These are phyloP conservation scores for Prietella phreatophila DNA, from an alignment of 2,113 vertebrate genomes.

Conservation along the genomic window DNA sequence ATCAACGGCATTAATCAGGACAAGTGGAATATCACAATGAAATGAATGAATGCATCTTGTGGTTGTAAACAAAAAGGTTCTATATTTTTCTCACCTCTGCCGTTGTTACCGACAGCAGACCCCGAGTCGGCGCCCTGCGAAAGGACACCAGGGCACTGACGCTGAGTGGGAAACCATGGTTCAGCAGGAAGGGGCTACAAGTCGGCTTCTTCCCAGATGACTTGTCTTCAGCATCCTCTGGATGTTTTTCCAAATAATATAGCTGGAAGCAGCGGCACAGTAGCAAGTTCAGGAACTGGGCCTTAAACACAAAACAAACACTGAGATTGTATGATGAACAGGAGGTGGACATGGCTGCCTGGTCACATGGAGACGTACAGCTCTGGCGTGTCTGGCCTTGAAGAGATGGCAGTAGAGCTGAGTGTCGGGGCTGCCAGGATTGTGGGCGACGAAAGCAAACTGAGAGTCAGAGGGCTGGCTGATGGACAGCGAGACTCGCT, in stretches of 20 bases:
- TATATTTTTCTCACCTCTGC: constrained; percentile 59
- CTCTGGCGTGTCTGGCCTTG: constrained; percentile 77
- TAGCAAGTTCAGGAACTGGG: constrained; percentile 85
- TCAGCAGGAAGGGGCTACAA: constrained; percentile 72
- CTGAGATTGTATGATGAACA: background rate
- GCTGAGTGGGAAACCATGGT: constrained; percentile 85
- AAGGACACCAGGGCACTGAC: constrained; percentile 92
- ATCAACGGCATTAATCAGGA: no score
- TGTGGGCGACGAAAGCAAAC: constrained; percentile 91
- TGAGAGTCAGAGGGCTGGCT: constrained; percentile 74
- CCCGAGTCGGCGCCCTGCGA: constrained; percentile 76
- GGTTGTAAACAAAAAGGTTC: background rate
- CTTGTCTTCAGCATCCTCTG: constrained; percentile 72
- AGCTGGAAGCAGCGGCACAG: constrained; percentile 95
- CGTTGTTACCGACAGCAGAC: constrained; percentile 64
- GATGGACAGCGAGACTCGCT: constrained; percentile 83
- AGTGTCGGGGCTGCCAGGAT: constrained; percentile 73
- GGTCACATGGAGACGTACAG: constrained; percentile 56
- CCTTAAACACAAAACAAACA: constrained; percentile 63
- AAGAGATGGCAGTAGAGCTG: constrained; percentile 92
- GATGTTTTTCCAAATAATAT: constrained; percentile 81
- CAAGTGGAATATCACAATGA: background rate
- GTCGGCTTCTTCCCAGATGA: constrained; percentile 40
- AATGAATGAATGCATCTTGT: background rate
- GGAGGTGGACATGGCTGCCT: background rate